phyloP scores from a whole-genome alignment of 2,797 vertebrate species.

The Cichlasoma orientale region DNA sequence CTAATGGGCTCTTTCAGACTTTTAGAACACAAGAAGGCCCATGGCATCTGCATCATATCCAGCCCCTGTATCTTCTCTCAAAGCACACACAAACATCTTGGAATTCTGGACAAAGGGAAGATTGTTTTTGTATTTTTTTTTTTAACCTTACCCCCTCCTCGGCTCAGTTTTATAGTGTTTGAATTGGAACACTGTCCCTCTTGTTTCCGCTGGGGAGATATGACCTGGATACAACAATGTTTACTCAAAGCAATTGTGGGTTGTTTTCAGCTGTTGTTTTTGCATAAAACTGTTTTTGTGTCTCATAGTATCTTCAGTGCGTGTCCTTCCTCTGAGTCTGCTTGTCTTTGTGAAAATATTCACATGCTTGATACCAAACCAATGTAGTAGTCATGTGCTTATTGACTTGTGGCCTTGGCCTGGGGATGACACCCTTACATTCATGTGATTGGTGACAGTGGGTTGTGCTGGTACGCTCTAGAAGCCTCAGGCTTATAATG shows the following conservation, averaged over 20 bases:
- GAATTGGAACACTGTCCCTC: conserved; percentile 35
- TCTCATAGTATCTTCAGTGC: not conserved
- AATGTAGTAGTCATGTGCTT: conserved; percentile 79
- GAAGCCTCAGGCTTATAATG: conserved; percentile 28
- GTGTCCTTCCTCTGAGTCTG: not conserved
- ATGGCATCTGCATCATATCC: conserved; percentile 4
- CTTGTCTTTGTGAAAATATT: conserved; percentile 24
- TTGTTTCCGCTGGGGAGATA: conserved; percentile 43
- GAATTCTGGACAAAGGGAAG: conserved; percentile 35
- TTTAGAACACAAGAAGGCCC: conserved; percentile 13
- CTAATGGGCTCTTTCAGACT: conserved; percentile 3
- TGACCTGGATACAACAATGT: conserved; percentile 52
- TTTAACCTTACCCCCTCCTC: not conserved
- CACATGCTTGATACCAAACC: conserved; percentile 45
- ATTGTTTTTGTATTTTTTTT: conserved; percentile 43
- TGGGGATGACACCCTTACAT: conserved; percentile 62
- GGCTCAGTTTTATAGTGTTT: conserved; percentile 17
- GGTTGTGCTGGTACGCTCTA: conserved; percentile 30
- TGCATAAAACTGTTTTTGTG: conserved; percentile 22
- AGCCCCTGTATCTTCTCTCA: not conserved
- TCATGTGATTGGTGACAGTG: conserved; percentile 73
- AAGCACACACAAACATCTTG: conserved; percentile 24
- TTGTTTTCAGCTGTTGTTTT: conserved; percentile 24
- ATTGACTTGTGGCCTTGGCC: conserved; percentile 68
- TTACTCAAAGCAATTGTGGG: conserved; percentile 34